These are phyloP conservation scores for Pocillopora verrucosa DNA, from an alignment of 64 coral and sea anemone species.

Conservation along the genomic window DNA sequence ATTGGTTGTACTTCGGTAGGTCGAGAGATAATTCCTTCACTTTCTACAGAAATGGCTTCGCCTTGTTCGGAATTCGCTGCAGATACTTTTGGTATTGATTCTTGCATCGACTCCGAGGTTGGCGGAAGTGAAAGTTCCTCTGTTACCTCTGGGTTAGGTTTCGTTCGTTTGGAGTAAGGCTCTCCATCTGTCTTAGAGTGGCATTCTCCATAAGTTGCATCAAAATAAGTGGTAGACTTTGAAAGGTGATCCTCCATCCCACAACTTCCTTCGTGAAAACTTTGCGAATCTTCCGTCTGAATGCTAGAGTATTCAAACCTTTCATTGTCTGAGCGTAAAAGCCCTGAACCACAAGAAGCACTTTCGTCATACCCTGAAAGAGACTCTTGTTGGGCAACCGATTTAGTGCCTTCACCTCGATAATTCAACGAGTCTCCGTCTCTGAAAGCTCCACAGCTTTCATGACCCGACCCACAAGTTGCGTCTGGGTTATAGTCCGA, in stretches of 20 bases:
- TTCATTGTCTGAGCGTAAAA: neutral
- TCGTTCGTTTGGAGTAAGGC: conserved; percentile 1
- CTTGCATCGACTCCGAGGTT: neutral
- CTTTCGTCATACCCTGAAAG: neutral
- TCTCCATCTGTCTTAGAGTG: neutral
- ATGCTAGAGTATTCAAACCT: neutral
- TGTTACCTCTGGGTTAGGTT: neutral
- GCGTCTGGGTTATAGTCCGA: conserved; percentile 18
- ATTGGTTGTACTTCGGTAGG: neutral
- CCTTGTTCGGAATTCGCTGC: neutral
- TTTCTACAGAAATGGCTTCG: neutral
- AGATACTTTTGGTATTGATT: neutral
- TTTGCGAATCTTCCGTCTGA: neutral
- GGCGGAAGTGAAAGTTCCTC: neutral
- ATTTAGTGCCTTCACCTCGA: neutral
- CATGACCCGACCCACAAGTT: conserved; percentile 1
- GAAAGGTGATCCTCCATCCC: neutral
- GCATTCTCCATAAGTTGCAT: neutral
- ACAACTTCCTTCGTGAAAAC: neutral
- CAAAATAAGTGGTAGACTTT: neutral
- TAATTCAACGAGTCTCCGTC: too few relatives aligned
- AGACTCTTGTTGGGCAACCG: neutral
- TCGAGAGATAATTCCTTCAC: neutral
- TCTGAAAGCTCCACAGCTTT: neutral
- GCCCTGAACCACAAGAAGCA: neutral